Base-by-base conservation (phyloP, 2,113 vertebrate species). In the Myotis yumanensis region DNA sequence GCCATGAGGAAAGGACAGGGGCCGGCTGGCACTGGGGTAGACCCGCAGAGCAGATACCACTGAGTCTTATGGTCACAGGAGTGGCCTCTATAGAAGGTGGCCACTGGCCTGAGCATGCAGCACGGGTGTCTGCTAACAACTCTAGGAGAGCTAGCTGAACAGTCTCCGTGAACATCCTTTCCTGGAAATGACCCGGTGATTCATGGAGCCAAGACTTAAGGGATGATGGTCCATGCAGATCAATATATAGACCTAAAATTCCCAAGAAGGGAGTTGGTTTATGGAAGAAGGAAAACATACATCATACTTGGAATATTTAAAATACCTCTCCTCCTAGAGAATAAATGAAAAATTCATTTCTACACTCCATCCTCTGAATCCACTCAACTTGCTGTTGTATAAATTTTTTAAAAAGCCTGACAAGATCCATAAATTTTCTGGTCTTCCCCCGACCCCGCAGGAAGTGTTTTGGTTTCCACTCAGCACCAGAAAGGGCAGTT, bases 271-370 rank as follows among this genome's bases (percentile, higher is more conserved):
- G 73, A 76, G n/a, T 51, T 96, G 97, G 96, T 93, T 97, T 96
- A 97, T 94, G 75, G 81, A 71, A 81, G 83, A 91, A 95, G 88
- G 95, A 96, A 95, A 94, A 48, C 80, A 96, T 96, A 94, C 11
- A 94, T 97, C 91, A 95, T 87, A 71, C 71, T 83, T 95, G 95
- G 92, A 68, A 97, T 88, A 90, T 94, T 95, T 96, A 95, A 96
- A 97, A 96, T 96, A 96, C 93, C 86, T 95, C 59, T 52, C 94
- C 96, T 97, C 94, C 92, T 88, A 86, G 85, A 86, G 93, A 92
- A 95, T 62, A 92, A 92, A 93, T 97, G 95, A 97, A 96, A 97
- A 96, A 89, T 96, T 95, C 93, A 97, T 97, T 92, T 92, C 94
- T 62, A 28, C 14, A 64, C 30, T 40, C 73, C 66, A 71, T 95